phyloP scores from a whole-genome alignment of 1,140 invertebrate genomes.

The Andrena cerasifolii region DNA sequence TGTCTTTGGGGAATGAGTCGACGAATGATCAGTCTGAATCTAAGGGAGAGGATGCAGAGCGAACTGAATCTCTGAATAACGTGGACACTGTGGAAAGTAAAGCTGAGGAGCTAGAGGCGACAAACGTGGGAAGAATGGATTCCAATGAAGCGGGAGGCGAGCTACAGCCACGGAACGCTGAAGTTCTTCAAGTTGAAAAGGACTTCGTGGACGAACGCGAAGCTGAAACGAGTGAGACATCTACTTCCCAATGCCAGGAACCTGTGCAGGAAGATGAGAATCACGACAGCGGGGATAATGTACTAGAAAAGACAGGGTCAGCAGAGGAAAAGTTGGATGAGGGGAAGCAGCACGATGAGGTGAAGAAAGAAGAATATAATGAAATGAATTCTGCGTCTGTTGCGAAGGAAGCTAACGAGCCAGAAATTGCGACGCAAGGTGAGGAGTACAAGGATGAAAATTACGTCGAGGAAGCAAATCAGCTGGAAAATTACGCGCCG shows the following conservation, averaged over 20 bases:
- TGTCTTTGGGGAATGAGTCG: not conserved
- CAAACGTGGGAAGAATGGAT: not conserved
- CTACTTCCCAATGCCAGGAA: too few species aligned
- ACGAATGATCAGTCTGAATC: not conserved
- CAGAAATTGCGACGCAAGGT: not conserved
- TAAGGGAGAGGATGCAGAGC: not conserved
- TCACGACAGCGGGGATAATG: not conserved
- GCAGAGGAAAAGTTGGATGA: not conserved
- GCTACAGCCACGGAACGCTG: not conserved
- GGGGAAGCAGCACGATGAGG: not conserved
- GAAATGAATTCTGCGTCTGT: not conserved
- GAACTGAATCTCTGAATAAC: not conserved
- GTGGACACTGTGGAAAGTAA: not conserved
- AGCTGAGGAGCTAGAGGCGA: too few species aligned
- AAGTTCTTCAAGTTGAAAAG: not conserved
- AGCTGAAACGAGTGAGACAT: not conserved
- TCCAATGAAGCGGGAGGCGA: not conserved
- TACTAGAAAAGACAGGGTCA: not conserved
- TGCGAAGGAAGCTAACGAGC: not conserved
- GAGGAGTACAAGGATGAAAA: constrained; percentile 13
- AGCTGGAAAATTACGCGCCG: constrained; percentile 20
- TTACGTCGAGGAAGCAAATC: constrained; percentile 10
- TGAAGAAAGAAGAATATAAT: not conserved
- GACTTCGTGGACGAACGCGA: not conserved
- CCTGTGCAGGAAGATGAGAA: not conserved